phyloP scores from a whole-genome alignment of 2,113 vertebrate genomes.

The Colius striatus region DNA sequence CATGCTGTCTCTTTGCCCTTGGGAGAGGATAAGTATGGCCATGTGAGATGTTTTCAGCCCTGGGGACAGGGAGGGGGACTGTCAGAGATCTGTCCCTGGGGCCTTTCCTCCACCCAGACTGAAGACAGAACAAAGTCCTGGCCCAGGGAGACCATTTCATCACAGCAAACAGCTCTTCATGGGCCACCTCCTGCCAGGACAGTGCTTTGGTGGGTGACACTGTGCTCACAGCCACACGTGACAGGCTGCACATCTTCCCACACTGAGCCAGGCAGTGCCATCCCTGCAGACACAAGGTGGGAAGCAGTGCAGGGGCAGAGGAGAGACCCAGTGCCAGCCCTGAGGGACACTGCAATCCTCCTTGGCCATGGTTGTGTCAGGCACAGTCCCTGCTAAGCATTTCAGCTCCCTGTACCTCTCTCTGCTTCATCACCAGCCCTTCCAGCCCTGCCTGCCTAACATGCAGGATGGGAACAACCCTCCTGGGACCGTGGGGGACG shows the following conservation, averaged over 20 bases:
- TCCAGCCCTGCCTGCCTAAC: background rate
- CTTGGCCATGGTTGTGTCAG: background rate
- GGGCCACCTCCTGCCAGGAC: background rate
- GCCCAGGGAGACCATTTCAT: background rate
- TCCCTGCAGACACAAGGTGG: background rate
- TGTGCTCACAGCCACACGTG: rapidly evolving
- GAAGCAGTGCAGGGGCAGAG: background rate
- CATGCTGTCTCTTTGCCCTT: background rate
- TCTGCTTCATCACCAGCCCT: background rate
- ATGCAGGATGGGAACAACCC: rapidly evolving
- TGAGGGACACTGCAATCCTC: background rate
- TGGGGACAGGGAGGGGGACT: background rate
- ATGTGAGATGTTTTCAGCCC: background rate
- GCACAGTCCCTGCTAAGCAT: background rate
- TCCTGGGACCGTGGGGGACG: rapidly evolving
- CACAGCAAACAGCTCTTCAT: rapidly evolving
- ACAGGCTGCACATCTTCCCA: rapidly evolving
- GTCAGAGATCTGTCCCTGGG: background rate
- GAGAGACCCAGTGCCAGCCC: background rate
- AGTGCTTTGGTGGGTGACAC: background rate
- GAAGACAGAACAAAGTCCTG: background rate
- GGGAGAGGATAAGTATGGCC: rapidly evolving
- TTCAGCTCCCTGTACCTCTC: background rate
- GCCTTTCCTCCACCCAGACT: background rate
- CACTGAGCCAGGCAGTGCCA: rapidly evolving